Base-by-base conservation (phyloP, 2,888 invertebrate genomes). In the Busseola fusca region DNA sequence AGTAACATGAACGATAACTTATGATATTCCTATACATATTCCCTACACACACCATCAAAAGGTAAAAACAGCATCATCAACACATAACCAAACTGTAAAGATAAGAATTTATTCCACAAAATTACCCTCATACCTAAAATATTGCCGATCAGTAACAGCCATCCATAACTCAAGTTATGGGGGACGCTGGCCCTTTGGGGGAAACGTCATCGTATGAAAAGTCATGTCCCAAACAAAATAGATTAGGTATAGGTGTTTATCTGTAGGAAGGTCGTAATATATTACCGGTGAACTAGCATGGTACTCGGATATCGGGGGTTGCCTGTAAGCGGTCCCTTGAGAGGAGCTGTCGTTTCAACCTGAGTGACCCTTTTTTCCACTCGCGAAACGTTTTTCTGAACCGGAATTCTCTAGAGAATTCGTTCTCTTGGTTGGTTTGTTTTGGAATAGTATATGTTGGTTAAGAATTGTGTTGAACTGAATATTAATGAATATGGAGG, bases 301-400 rank as follows among this genome's bases (percentile, higher is more conserved):
- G 67, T 62, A 63, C 68, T 64, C 64, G 65, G 52, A 64, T 80
- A 72, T 75, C 62, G 64, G 63, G 78, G 82, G 82, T 73, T 73
- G 80, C 72, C 72, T 77, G 75, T 88, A 88, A 90, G 88, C 80
- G 84, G 58, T 76, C 90, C 83, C 84, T 16, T 18, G 87, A 82
- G 89, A 85, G 74, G 64, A 67, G 71, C 79, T 81, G 86, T 84
- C 89, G 82, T 83, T 84, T 80, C 84, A 83, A 80, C 76, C 82
- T 81, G 80, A 77, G 75, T 64, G 67, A 52, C 69, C 76, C 81
- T 69, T 78, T 81, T 75, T 81, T 74, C 76, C 63, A 64, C 71
- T 68, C 48, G 64, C 74, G 65, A 64, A 82, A 78, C 76, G 60
- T 73, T 74, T 74, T 79, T 81, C 73, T 72, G 62, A 78, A 65